Conservation (phyloP, 2,888 invertebrate genomes). For the Nomada fabriciana region DNA sequence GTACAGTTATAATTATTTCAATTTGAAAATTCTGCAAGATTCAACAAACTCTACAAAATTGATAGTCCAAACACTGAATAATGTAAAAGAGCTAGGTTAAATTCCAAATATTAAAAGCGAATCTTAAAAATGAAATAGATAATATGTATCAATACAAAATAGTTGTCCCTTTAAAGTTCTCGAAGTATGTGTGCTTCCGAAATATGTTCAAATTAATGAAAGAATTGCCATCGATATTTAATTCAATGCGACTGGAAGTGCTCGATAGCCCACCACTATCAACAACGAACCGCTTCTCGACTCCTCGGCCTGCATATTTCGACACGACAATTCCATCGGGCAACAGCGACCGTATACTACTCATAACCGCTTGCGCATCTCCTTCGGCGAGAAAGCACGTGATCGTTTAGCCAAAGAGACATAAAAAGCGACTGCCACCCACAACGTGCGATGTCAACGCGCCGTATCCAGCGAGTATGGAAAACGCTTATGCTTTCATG, state of each 20-base stretch:
- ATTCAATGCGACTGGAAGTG: too few species aligned
- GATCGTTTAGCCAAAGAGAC: conserved; percentile 34
- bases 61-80: too few species aligned
- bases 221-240: too few species aligned
- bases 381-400: conserved; percentile 31
- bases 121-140: too few species aligned
- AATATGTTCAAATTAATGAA: too few species aligned
- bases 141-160: not conserved
- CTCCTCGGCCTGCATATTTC: not conserved
- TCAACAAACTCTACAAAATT: too few species aligned
- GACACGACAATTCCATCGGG: not conserved
- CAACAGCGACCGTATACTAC: not conserved
- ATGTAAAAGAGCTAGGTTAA: not conserved
- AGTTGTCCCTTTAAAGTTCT: too few species aligned
- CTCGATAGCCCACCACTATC: not conserved
- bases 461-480: conserved; percentile 8
- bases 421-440: conserved; percentile 13
- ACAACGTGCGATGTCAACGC: not conserved
- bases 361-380: conserved; percentile 30
- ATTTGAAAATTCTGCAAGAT: not conserved
- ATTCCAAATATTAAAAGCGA: not conserved
- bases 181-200: too few species aligned
- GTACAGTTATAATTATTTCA: not conserved
- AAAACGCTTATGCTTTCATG: conserved; percentile 45
- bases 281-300: not conserved